Conservation (phyloP, 2,113 vertebrate genomes). For the Sitta europaea region DNA sequence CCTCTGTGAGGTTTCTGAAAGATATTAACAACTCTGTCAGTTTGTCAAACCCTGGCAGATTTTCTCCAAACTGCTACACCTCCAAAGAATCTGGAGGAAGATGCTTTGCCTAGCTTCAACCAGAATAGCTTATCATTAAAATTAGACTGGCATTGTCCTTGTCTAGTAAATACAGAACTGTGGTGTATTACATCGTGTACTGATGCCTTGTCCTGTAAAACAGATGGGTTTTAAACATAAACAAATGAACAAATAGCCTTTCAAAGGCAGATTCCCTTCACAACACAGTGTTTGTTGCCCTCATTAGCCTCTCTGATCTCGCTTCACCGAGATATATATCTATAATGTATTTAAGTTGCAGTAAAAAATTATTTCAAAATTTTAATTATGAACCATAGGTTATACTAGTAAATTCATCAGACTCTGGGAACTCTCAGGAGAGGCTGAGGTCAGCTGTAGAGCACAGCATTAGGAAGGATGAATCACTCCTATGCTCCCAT, state of each 20-base stretch:
- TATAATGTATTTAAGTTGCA: not conserved
- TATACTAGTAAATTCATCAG: constrained; percentile 34
- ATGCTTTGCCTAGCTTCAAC: not conserved
- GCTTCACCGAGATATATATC: not conserved
- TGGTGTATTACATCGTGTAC: not conserved
- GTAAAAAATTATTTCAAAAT: not conserved
- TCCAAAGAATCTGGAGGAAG: not conserved
- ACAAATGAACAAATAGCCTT: not conserved
- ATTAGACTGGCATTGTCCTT: not conserved
- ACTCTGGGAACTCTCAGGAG: constrained; percentile 16
- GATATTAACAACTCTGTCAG: not conserved
- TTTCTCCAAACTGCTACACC: not conserved
- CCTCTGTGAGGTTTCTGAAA: not conserved
- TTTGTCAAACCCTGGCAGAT: not conserved
- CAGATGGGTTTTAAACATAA: not conserved
- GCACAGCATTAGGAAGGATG: constrained; percentile 6
- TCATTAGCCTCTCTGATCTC: not conserved
- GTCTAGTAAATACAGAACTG: not conserved
- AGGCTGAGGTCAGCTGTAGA: constrained; percentile 43
- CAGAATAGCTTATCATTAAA: not conserved
- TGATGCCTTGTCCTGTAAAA: not conserved
- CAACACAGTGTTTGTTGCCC: not conserved
- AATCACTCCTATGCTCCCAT: constrained; percentile 28
- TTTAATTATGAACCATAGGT: not conserved
- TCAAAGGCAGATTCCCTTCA: not conserved